Evolutionary conservation across 1,140 invertebrate species (phyloP), one percentile per base, ranked within the genome.

Genomic region (Neodiprion virginianus): DNA sequence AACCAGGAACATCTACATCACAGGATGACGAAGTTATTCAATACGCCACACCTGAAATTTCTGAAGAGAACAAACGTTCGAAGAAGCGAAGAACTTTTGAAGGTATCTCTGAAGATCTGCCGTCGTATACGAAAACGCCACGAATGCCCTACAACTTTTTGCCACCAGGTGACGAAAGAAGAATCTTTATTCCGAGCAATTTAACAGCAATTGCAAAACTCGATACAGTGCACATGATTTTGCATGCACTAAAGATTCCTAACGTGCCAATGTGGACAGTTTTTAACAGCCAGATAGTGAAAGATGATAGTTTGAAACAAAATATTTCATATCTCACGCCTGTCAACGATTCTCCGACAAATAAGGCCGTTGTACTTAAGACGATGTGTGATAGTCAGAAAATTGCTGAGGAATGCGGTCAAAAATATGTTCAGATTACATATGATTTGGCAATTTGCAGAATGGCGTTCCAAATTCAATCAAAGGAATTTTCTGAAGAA

Each of bases 391-490:
- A 67, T 71, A 74, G 79, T 8, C 53, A 77, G 67, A 74, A 77
- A 73, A 78, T 77, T 73, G 78, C 75, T 1, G 68, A 78, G 73
- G 76, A 83, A 74, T 79, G 77, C 67, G 48, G 73, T n/a, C 77
- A 82, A 77, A 48, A 79, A 66, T 78, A 79, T 71, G 78, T 67
- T 61, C 72, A 73, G 69, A 67, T 75, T 50, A 72, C 73, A 14
- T 74, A 75, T 74, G 80, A 82, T 68, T 77, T 75, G 14, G 71
- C 70, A 28, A 72, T 75, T 12, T 70, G 67, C 21, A 77, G 67
- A 72, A 71, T 61, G 69, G 71, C 48, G 71, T 75, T 77, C 67
- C 48, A 78, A 72, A 86, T 88, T 75, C 85, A 88, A 80, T 40
- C 72, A 48, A 70, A 48, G 9, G 71, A 48, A 70, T 77, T 75